Evolutionary conservation across 2,113 vertebrate genomes (phyloP).

Genomic region (Herpailurus yagouaroundi): DNA sequence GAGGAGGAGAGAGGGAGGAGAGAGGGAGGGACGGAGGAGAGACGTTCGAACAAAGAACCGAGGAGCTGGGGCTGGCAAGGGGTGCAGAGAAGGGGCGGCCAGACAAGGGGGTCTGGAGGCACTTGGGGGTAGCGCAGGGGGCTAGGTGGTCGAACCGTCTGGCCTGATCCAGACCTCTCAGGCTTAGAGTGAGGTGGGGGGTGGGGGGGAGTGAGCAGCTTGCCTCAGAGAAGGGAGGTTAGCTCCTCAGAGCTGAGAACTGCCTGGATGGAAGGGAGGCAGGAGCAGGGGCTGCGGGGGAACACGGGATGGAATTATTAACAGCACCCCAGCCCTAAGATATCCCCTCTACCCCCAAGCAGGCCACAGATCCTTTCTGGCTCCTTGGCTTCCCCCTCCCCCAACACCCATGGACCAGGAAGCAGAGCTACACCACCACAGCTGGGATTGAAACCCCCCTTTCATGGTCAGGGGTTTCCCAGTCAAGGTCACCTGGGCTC

Average conservation of each 20-base stretch:
- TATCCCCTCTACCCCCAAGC: background rate
- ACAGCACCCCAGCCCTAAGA: conserved; percentile 46
- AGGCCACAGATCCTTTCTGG: conserved; percentile 29
- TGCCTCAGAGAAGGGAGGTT: conserved; percentile 48
- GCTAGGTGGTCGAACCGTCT: conserved; percentile 55
- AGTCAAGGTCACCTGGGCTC: conserved; percentile 77
- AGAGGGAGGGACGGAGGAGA: conserved; percentile 80
- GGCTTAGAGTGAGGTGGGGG: background rate
- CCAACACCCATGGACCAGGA: conserved; percentile 67
- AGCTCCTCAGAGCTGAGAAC: conserved; percentile 32
- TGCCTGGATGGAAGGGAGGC: conserved; percentile 29
- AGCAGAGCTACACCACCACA: conserved; percentile 46
- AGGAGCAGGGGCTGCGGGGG: conserved; percentile 51
- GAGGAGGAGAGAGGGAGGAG: conserved; percentile 80
- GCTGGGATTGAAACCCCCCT: conserved; percentile 49
- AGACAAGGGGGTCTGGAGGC: conserved; percentile 53
- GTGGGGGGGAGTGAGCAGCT: background rate
- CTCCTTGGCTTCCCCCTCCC: conserved; percentile 67
- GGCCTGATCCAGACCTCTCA: conserved; percentile 53
- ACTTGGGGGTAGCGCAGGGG: conserved; percentile 65
- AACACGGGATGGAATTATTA: conserved; percentile 59
- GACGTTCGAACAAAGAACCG: conserved; percentile 80
- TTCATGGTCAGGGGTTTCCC: conserved; percentile 55
- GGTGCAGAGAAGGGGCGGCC: conserved; percentile 73
- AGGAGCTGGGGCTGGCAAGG: conserved; percentile 78